Conservation (phyloP, 2,113 vertebrate genomes). For the Alethe diademata region DNA sequence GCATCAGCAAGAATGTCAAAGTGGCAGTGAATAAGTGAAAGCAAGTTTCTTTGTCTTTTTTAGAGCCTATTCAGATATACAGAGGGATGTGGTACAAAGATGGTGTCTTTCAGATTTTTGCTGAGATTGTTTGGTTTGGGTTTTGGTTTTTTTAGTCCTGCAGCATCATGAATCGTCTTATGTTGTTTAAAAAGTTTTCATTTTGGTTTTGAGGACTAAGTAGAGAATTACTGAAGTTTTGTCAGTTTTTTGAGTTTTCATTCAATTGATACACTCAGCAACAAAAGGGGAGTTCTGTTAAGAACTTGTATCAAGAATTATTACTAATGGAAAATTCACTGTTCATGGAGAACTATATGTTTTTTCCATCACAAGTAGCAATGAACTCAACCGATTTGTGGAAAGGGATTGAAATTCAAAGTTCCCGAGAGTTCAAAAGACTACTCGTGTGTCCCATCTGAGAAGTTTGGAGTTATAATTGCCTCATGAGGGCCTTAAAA, state of each 20-base stretch:
- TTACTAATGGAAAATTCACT: not conserved
- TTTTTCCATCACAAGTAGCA: not conserved
- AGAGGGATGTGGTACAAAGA: not conserved
- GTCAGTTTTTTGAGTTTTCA: not conserved
- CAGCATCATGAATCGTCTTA: not conserved
- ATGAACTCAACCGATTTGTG: not conserved
- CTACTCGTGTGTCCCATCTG: not conserved
- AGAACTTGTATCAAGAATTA: not conserved
- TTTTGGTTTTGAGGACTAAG: not conserved
- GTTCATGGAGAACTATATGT: not conserved
- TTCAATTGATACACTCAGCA: fast-evolving
- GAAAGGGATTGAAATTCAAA: not conserved
- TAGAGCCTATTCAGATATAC: not conserved
- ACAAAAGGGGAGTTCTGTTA: not conserved
- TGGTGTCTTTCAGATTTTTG: not conserved
- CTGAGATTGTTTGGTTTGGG: not conserved
- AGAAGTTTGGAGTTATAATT: not conserved
- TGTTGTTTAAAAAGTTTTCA: not conserved
- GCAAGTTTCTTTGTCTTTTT: not conserved
- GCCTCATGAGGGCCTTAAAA: not conserved
- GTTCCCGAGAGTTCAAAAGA: not conserved
- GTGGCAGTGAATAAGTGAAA: not conserved
- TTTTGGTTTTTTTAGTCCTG: not conserved
- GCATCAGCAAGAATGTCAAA: not conserved
- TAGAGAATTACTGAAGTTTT: not conserved